These are phyloP conservation scores for Orchesella cincta DNA, from an alignment of 1,140 invertebrate genomes.

Conservation along the genomic window DNA sequence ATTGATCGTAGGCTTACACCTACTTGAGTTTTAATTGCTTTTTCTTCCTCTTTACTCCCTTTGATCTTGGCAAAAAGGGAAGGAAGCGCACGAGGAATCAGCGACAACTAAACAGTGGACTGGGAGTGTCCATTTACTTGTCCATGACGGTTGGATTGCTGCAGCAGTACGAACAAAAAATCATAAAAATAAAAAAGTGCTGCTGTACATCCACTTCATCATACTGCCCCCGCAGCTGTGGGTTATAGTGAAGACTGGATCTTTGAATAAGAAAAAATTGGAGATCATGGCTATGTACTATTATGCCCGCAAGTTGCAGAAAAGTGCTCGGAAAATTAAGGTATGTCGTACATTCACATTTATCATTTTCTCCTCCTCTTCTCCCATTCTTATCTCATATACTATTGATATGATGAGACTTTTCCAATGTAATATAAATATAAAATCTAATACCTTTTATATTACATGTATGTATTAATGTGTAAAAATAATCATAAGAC, in stretches of 20 bases:
- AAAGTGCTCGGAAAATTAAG: constrained; percentile 17
- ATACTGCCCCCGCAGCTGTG: no score
- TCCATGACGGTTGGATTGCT: constrained; percentile 11
- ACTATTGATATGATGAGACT: no score
- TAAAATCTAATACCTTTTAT: no score
- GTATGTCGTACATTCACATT: not conserved
- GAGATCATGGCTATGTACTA: constrained; percentile 48
- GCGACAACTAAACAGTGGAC: not conserved
- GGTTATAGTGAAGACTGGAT: no score
- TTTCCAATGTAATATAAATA: no score
- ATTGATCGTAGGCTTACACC: constrained; percentile 22
- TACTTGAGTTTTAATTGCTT: constrained; percentile 30
- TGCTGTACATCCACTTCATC: constrained; percentile 7
- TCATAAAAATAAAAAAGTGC: not conserved
- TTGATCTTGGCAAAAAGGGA: constrained; percentile 9
- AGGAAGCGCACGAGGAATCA: constrained; percentile 1
- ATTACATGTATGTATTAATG: no score
- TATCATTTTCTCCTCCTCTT: not conserved
- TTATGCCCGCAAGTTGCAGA: constrained; percentile 48
- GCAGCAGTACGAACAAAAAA: not conserved
- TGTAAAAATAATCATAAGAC: no score
- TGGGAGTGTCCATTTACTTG: constrained; percentile 17
- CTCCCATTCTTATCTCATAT: no score
- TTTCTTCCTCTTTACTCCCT: not conserved
- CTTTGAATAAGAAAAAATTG: constrained; percentile 4